A percentile compares a stretch with the other conserved stretches of the same genome.
These are phyloP conservation scores for Xanthia togata DNA, from an alignment of 2,888 invertebrate species.

Conservation along the genomic window DNA sequence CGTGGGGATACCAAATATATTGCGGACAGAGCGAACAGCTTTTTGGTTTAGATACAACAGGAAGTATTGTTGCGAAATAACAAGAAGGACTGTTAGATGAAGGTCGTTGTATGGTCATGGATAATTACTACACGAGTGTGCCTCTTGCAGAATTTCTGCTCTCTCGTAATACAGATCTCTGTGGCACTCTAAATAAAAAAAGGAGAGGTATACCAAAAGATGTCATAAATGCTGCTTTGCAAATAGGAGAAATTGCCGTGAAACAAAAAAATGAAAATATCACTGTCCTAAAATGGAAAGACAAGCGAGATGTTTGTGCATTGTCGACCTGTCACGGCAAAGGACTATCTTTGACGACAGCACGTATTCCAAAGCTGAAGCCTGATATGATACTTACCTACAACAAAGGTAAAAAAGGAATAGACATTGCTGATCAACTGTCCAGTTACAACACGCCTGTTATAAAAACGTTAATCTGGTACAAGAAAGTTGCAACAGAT, in stretches of 20 bases:
- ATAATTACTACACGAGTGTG: slow-evolving; percentile 16
- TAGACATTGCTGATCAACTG: not conserved
- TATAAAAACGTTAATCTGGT: not conserved
- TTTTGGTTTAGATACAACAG: slow-evolving; percentile 9
- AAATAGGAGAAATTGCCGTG: no score
- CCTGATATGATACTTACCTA: no score
- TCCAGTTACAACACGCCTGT: slow-evolving; percentile 12
- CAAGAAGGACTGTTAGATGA: not conserved
- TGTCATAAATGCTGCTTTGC: not conserved
- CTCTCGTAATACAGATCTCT: slow-evolving; percentile 6
- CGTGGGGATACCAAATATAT: slow-evolving; percentile 55
- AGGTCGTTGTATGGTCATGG: slow-evolving; percentile 11
- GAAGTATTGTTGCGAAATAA: not conserved
- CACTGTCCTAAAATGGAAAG: no score
- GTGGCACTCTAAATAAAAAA: slow-evolving; percentile 6
- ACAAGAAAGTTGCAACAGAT: no score
- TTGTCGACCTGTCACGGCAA: no score
- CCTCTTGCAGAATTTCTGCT: slow-evolving; percentile 2
- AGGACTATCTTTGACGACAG: no score
- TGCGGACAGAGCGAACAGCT: slow-evolving; percentile 22
- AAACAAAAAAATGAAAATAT: no score
- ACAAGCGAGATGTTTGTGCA: no score
- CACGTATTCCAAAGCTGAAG: no score
- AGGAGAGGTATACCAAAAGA: slow-evolving; percentile 15
- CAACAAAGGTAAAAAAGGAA: no score